Conservation (phyloP, 2,113 vertebrate genomes). For the Calypte anna region DNA sequence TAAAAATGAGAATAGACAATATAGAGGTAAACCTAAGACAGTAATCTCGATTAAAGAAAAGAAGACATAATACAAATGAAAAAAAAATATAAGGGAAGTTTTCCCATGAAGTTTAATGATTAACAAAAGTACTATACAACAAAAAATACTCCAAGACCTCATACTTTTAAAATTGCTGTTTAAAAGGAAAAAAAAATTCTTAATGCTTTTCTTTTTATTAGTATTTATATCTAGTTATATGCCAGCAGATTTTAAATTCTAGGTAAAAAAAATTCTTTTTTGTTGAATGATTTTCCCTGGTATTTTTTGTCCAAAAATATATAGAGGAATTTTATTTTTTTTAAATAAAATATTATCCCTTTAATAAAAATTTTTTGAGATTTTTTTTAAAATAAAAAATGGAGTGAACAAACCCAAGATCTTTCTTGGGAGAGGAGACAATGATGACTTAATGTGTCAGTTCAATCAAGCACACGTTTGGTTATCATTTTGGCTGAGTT, state of each 20-base stretch:
- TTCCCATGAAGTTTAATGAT: not conserved
- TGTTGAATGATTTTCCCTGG: not conserved
- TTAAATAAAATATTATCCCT: not conserved
- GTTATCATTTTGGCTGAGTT: not conserved
- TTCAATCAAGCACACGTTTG: not conserved
- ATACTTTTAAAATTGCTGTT: rapidly evolving
- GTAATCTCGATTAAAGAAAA: not conserved
- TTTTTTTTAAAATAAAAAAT: not conserved
- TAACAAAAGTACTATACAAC: not conserved
- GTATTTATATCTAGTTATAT: not conserved
- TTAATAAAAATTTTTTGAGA: not conserved
- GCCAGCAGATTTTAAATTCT: rapidly evolving
- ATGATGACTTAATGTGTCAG: not conserved
- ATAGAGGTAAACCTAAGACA: too few species aligned
- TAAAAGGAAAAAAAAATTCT: not conserved
- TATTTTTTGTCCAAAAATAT: not conserved
- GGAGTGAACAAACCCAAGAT: not conserved
- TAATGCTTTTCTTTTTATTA: not conserved
- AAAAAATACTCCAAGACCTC: not conserved
- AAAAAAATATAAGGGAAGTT: not conserved
- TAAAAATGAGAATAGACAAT: too few species aligned
- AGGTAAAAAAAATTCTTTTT: not conserved
- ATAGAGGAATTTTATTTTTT: not conserved
- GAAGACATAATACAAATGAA: not conserved
- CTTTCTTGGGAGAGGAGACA: not conserved